Evolutionary conservation across 1,140 invertebrate species (phyloP).

Genomic region (Caerostris darwini): DNA sequence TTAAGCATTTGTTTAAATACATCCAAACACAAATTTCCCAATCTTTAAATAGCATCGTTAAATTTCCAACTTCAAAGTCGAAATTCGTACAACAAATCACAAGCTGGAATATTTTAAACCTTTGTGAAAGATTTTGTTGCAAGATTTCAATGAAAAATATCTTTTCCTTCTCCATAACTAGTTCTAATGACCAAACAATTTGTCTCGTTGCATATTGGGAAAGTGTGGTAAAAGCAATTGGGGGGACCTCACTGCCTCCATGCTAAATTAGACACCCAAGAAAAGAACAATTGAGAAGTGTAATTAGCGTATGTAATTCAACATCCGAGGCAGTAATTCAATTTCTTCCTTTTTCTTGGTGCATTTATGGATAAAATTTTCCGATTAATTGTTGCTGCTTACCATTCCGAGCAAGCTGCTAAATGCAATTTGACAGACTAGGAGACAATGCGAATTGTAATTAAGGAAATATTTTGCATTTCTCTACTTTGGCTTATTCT

Average conservation of each 20-base stretch:
- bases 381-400: too few species aligned
- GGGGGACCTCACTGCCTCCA: not conserved
- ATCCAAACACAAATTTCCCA: too few species aligned
- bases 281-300: slow-evolving; percentile 12
- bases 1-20: too few species aligned
- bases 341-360: too few species aligned
- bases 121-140: not conserved
- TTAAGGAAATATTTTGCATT: too few species aligned
- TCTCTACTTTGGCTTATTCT: too few species aligned
- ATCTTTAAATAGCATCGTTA: not conserved
- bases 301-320: too few species aligned
- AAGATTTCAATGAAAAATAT: not conserved
- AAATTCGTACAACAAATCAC: not conserved
- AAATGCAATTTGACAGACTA: too few species aligned
- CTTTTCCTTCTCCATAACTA: not conserved
- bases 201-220: not conserved
- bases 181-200: slow-evolving; percentile 8
- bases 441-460: too few species aligned
- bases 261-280: slow-evolving; percentile 5
- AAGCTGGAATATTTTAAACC: not conserved
- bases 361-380: too few species aligned
- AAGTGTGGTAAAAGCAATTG: not conserved
- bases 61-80: not conserved
- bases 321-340: too few species aligned
- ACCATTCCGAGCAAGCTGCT: too few species aligned